phyloP scores from a whole-genome alignment of 1,140 invertebrate species.

The Drosophila auraria region DNA sequence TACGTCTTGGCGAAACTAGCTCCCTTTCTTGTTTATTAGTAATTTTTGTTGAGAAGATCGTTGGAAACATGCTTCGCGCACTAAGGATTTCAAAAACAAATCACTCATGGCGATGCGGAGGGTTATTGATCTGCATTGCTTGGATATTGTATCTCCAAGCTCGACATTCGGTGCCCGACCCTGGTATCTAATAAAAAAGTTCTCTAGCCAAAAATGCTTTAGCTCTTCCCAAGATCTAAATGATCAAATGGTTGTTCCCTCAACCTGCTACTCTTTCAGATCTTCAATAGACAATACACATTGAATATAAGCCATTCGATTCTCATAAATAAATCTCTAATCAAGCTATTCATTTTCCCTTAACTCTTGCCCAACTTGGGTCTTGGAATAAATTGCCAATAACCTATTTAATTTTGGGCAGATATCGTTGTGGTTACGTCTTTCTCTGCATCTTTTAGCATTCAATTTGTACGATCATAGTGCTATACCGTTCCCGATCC shows the following conservation, averaged over 20 bases:
- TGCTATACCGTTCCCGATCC: slow-evolving; percentile 12
- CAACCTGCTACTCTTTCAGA: background rate
- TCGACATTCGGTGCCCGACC: background rate
- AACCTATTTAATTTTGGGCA: background rate
- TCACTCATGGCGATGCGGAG: background rate
- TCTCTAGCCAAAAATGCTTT: background rate
- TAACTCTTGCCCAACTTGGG: too few species aligned
- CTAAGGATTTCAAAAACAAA: too few species aligned
- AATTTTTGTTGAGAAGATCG: too few species aligned
- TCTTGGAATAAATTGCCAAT: too few species aligned
- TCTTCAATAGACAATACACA: too few species aligned
- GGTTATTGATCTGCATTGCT: background rate
- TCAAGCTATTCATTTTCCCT: background rate
- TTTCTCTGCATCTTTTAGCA: background rate
- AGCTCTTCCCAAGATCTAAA: background rate
- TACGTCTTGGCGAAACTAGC: too few species aligned
- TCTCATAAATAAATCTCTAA: background rate
- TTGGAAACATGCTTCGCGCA: too few species aligned
- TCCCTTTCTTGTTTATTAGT: too few species aligned
- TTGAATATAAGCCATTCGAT: too few species aligned
- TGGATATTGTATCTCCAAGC: background rate
- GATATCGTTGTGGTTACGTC: background rate
- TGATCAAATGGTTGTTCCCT: background rate
- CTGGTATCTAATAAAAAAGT: background rate
- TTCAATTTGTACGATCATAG: slow-evolving; percentile 16